Evolutionary conservation across 1,140 invertebrate species (phyloP), one percentile per base, ranked within the genome.

Genomic region (Mya arenaria): DNA sequence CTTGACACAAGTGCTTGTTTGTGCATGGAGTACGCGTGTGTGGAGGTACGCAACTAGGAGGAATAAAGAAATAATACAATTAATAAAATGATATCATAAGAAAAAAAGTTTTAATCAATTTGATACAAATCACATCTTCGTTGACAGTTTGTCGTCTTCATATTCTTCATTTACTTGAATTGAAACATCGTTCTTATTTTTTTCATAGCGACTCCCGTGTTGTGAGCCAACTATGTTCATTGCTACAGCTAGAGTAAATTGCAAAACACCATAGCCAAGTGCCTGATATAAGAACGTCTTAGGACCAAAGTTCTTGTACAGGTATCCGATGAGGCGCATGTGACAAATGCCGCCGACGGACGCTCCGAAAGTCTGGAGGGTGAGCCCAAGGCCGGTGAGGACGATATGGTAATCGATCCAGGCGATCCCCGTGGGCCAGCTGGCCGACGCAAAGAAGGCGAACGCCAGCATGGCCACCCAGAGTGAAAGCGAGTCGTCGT

Each of bases 331-430:
- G 3, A 87, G n/a, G 66, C 84, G 83, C 68, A 84, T 63, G 34
- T 85, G 85, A 19, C 44, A 36, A 5, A 88, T 52, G 13, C 85
- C 88, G 25, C 86, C 88, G n/a, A 83, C 37, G n/a, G 85, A 84
- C 0, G 71, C 81, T 5, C 87, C 87, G 30, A 86, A 28, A 0
- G 84, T 58, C 5, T 78, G 55, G 36, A 85, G 78, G 15, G 82
- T 83, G 30, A 87, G 84, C 3, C 58, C 86, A 1, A 87, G n/a
- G 0, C 86, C 82, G 13, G 85, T 84, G 66, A 88, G 72, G 19
- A 84, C 66, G 5, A 88, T 58, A 39, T 88, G 83, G 28, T 60
- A 81, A 34, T 88, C 81, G 1, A 65, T 74, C 87, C 87, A 88
- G 3, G 77, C 85, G 23, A 88, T 62, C n/a, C 82, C 84, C 4